These are phyloP conservation scores for Hyaena hyaena DNA, from an alignment of 2,113 vertebrate genomes.

Conservation along the genomic window DNA sequence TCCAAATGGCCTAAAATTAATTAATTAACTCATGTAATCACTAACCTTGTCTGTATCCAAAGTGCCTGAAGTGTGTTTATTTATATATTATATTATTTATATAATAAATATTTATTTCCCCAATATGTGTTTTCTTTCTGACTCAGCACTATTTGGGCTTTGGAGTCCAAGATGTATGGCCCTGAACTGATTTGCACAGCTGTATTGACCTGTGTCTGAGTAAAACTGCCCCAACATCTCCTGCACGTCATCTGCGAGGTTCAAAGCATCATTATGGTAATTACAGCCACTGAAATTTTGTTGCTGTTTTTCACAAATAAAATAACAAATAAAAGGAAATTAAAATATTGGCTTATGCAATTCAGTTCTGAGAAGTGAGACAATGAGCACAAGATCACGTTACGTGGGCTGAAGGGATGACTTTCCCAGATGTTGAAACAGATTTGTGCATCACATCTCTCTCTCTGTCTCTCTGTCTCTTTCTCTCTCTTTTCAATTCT, in stretches of 20 bases:
- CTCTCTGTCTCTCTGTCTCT: neutral
- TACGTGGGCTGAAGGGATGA: neutral
- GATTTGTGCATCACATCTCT: neutral
- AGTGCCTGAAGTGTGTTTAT: neutral
- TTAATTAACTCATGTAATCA: neutral
- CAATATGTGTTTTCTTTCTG: neutral
- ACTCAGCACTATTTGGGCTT: neutral
- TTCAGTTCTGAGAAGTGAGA: neutral
- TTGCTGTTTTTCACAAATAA: neutral
- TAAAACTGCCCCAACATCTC: neutral
- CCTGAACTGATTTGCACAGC: neutral
- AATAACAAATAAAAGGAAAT: slow-evolving; percentile 10
- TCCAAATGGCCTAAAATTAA: neutral
- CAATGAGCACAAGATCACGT: neutral
- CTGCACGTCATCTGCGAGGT: neutral
- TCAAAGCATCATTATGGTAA: neutral
- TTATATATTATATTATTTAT: too few species aligned
- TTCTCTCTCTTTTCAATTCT: neutral
- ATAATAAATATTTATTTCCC: neutral
- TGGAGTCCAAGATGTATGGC: neutral
- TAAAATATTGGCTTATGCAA: neutral
- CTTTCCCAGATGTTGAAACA: neutral
- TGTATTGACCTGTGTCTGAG: neutral
- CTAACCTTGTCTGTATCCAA: neutral
- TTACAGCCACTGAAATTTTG: neutral